A percentile compares a stretch with the other conserved stretches of the same genome.
Conservation (phyloP, 1,140 invertebrate genomes). For the Caligus rogercresseyi region DNA sequence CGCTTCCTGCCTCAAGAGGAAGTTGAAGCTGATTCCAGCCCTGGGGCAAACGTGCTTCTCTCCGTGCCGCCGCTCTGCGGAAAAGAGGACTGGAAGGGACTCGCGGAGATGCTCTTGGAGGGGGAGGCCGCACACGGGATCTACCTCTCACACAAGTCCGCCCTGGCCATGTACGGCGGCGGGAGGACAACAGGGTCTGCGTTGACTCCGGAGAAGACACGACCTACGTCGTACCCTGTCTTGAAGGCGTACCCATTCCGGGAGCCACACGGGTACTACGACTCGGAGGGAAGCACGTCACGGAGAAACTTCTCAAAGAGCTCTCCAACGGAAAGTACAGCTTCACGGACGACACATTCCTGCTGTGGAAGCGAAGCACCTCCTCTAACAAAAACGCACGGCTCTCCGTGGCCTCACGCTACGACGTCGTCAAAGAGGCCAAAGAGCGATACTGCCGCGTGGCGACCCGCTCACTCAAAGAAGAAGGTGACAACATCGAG, state of each 20-base stretch:
- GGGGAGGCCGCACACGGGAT: neutral
- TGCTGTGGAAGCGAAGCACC: slow-evolving; percentile 8
- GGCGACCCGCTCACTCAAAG: neutral
- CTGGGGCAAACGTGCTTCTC: neutral
- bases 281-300: slow-evolving; percentile 18
- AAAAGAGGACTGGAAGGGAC: slow-evolving; percentile 6
- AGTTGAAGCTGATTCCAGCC: neutral
- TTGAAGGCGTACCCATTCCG: slow-evolving; percentile 5
- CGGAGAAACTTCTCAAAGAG: neutral
- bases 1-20: neutral
- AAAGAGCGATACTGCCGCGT: slow-evolving; percentile 14
- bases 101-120: slow-evolving; percentile 11
- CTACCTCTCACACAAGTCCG: slow-evolving; percentile 16
- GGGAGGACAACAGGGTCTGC: slow-evolving; percentile 16
- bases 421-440: slow-evolving; percentile 12
- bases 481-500: neutral
- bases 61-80: slow-evolving; percentile 5
- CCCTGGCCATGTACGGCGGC: slow-evolving; percentile 18
- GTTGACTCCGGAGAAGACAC: slow-evolving; percentile 17
- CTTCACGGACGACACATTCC: slow-evolving; percentile 18
- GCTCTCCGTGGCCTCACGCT: neutral
- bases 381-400: neutral
- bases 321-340: slow-evolving; percentile 17
- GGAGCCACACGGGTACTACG: slow-evolving; percentile 9
- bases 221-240: slow-evolving; percentile 18